Conservation (phyloP, 2,888 invertebrate species). For the Cryptocheilus praepositus region DNA sequence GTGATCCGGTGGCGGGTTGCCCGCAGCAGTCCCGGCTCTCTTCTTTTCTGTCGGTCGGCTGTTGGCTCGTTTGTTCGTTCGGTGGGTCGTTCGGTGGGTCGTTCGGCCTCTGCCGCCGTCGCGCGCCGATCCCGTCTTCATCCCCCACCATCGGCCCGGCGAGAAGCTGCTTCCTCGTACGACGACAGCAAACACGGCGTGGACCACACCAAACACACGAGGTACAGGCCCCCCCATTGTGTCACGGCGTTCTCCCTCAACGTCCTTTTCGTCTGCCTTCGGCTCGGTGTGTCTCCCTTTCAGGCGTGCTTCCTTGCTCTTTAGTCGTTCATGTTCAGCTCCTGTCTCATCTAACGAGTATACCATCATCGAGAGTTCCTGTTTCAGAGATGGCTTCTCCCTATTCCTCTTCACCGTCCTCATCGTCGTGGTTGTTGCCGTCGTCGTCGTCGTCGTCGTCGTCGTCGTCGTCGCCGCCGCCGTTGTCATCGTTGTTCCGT, state of each 20-base stretch:
- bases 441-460: neutral
- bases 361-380: no score
- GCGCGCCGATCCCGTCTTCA: slow-evolving; percentile 4
- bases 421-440: neutral
- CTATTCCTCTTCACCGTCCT: slow-evolving; percentile 3
- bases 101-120: no score
- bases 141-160: slow-evolving; percentile 21
- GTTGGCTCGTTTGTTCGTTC: no score
- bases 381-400: neutral
- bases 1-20: neutral
- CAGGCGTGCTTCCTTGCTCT: no score
- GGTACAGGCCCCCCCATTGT: slow-evolving; percentile 11
- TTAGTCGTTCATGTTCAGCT: no score
- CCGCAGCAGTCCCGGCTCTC: neutral
- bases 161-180: slow-evolving; percentile 29
- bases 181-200: slow-evolving; percentile 24
- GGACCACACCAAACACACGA: slow-evolving; percentile 16
- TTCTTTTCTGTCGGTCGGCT: no score
- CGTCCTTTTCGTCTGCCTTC: no score
- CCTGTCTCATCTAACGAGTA: no score
- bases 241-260: slow-evolving; percentile 1
- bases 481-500: neutral
- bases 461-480: neutral
- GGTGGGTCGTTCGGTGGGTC: no score
- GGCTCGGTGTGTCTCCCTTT: neutral